Evolutionary conservation across 2,888 invertebrate species (phyloP).

Genomic region (Linyphia triangularis): DNA sequence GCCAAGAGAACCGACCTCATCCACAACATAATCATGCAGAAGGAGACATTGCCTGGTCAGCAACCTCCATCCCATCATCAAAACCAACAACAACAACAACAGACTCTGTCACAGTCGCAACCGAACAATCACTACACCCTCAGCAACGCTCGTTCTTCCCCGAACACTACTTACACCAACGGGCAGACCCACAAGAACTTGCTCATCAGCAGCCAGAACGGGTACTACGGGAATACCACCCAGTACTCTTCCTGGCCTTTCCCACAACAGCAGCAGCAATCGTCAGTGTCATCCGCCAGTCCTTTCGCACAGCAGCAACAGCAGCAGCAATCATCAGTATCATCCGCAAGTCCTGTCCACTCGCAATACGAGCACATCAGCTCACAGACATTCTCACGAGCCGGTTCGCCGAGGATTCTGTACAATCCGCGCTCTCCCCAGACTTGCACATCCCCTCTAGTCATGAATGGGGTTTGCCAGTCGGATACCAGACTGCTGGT

Average conservation of each 20-base stretch:
- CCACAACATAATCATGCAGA: constrained; percentile 92
- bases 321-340: constrained; percentile 39
- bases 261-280: constrained; percentile 45
- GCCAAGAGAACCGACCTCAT: constrained; percentile 94
- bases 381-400: constrained; percentile 44
- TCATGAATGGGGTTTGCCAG: constrained; percentile 62
- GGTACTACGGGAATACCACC: constrained; percentile 72
- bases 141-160: constrained; percentile 48
- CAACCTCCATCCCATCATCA: constrained; percentile 79
- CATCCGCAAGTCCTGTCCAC: constrained; percentile 32
- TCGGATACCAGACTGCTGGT: constrained; percentile 57
- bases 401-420: constrained; percentile 63
- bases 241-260: constrained; percentile 73
- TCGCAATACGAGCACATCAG: constrained; percentile 36
- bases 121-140: constrained; percentile 47
- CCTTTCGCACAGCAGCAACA: constrained; percentile 30
- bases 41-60: constrained; percentile 79
- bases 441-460: constrained; percentile 67
- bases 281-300: constrained; percentile 51
- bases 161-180: constrained; percentile 24
- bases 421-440: constrained; percentile 57
- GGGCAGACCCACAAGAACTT: constrained; percentile 48
- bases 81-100: constrained; percentile 76
- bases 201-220: constrained; percentile 74
- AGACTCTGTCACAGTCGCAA: constrained; percentile 62